Evolutionary conservation across 2,888 invertebrate species (phyloP).

Genomic region (Ferrisia virgata): DNA sequence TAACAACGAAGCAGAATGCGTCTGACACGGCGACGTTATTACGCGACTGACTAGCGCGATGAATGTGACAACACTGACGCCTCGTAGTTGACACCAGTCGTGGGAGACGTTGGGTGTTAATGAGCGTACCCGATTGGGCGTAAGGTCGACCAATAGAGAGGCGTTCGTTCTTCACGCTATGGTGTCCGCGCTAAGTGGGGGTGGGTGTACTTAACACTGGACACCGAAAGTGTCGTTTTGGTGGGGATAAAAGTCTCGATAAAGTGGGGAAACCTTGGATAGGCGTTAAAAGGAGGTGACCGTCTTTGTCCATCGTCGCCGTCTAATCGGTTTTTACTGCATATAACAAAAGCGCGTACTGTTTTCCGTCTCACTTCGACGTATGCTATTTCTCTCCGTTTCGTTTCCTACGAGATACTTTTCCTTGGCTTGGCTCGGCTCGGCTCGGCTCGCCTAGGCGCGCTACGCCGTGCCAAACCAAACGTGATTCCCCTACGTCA

Average conservation of each 20-base stretch:
- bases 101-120: conserved; percentile 55
- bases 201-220: conserved; percentile 39
- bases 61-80: conserved; percentile 50
- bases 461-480: too few relatives aligned
- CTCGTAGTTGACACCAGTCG: conserved; percentile 53
- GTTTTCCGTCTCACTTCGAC: neutral
- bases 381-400: neutral
- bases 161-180: conserved; percentile 49
- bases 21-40: conserved; percentile 45
- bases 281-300: conserved; percentile 47
- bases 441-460: neutral
- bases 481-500: neutral
- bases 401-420: neutral
- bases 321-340: conserved; percentile 40
- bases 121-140: conserved; percentile 53
- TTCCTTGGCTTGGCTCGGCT: neutral
- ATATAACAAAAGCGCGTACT: neutral
- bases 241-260: conserved; percentile 44
- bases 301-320: conserved; percentile 44
- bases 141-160: conserved; percentile 50
- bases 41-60: conserved; percentile 47
- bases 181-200: conserved; percentile 46
- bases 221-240: conserved; percentile 39
- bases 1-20: conserved; percentile 37
- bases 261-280: conserved; percentile 42